These are phyloP conservation scores for Dascillus cervinus DNA, from an alignment of 2,888 invertebrate genomes.

Conservation along the genomic window DNA sequence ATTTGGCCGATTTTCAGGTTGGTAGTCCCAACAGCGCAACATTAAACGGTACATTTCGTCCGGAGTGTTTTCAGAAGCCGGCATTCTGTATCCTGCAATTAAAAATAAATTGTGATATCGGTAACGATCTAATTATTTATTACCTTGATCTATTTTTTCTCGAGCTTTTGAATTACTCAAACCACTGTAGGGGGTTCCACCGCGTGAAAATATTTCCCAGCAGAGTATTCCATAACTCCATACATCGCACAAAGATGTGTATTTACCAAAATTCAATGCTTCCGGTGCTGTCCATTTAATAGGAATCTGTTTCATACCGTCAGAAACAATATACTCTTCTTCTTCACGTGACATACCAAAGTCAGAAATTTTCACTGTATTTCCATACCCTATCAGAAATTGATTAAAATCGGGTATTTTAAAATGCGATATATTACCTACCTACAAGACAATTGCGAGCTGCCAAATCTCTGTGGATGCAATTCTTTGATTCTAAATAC, in stretches of 20 bases:
- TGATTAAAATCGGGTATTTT: background rate
- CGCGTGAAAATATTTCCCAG: conserved; percentile 95
- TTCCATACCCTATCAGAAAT: conserved; percentile 55
- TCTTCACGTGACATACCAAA: conserved; percentile 98
- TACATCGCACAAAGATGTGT: conserved; percentile 90
- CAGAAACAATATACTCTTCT: conserved; percentile 93
- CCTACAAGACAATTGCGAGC: conserved; percentile 89
- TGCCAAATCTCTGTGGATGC: conserved; percentile 92
- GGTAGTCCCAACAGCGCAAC: conserved; percentile 91
- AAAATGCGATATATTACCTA: conserved; percentile 26
- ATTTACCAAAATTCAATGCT: conserved; percentile 93
- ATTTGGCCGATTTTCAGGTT: conserved; percentile 84
- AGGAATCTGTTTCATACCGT: conserved; percentile 97
- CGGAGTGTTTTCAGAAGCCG: conserved; percentile 80
- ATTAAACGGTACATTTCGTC: conserved; percentile 86
- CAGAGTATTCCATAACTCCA: conserved; percentile 95
- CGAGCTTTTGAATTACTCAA: conserved; percentile 90
- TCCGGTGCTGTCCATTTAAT: conserved; percentile 99
- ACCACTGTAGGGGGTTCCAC: conserved; percentile 88
- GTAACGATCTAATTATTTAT: conserved; percentile 12
- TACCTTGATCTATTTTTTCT: conserved; percentile 89
- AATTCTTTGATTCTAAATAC: conserved; percentile 91
- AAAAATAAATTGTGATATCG: background rate
- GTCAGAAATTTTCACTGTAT: conserved; percentile 92
- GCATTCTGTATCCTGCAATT: conserved; percentile 82